phyloP scores from a whole-genome alignment of 2,113 vertebrate genomes.

The Callipepla squamata region DNA sequence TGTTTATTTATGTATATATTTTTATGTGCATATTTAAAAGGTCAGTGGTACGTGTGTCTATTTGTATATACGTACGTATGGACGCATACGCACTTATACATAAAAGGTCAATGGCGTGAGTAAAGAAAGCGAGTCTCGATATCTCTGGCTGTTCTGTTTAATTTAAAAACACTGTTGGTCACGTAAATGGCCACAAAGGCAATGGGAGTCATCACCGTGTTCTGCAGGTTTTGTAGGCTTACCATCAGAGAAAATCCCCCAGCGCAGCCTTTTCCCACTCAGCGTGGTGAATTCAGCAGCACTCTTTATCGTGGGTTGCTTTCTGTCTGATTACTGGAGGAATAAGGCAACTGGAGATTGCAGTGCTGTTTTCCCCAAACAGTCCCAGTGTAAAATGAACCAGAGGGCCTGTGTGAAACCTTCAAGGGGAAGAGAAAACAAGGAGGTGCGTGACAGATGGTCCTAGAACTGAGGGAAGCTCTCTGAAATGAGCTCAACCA shows the following conservation, averaged over 20 bases:
- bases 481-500: conserved; percentile 27
- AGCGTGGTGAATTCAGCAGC: not conserved
- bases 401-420: not conserved
- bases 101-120: not conserved
- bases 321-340: not conserved
- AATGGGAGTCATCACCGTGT: not conserved
- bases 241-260: conserved; percentile 6
- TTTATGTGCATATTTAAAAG: conserved; percentile 18
- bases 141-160: not conserved
- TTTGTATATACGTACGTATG: not conserved
- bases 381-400: conserved; percentile 6
- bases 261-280: not conserved
- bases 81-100: not conserved
- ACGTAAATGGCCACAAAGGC: not conserved
- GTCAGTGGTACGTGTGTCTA: not conserved
- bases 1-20: not conserved
- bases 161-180: not conserved
- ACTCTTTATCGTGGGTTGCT: not conserved
- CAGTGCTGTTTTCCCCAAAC: not conserved
- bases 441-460: conserved; percentile 43
- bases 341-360: not conserved
- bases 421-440: not conserved
- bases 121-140: not conserved
- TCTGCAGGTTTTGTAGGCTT: conserved; percentile 12
- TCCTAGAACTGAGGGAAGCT: conserved; percentile 6